Evolutionary conservation across 2,797 vertebrate species (phyloP), one percentile per base, ranked within the genome.

Genomic region (Alca torda): DNA sequence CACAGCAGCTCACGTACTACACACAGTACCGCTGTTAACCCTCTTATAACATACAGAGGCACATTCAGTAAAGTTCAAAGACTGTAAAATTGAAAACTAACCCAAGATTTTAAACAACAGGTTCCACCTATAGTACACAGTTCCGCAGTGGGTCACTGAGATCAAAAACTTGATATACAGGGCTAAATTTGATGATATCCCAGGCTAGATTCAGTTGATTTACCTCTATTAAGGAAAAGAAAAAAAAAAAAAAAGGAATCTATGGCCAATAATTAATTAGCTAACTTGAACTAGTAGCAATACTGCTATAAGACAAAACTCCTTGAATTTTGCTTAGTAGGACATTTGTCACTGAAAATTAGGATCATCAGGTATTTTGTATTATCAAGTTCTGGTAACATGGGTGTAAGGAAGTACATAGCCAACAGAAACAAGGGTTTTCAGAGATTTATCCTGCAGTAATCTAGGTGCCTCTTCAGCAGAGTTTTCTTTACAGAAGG

Each of bases 31-130:
- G 15, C 45, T 10, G 4, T 48, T 81, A 23, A 13, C 10, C 9
- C 28, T n/a, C 39, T 60, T 30, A 2, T 3, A 16, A 56, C 2
- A 5, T 0, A 31, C 8, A 60, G n/a, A 69, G 21, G 6, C 5
- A 45, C 10, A 9, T 37, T 6, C 14, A 16, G 23, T 21, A 6
- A 26, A 43, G 17, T 13, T 51, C 53, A 41, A 26, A 75, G 26
- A 18, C 26, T 13, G 4, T 1, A 41, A 73, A 69, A 87, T 0
- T 43, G 24, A 78, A 63, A 91, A 77, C 6, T 11, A 24, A 48
- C 13, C 13, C 7, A 8, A 43, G 35, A 57, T 74, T 77, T 88
- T 56, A 31, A 90, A 46, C 4, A 35, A 25, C 50, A 59, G 24
- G 25, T 72, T 43, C 54, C 41, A 68, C 23, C 37, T 31, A 7